These are phyloP conservation scores for Cliona cf. orientalis DNA, from an alignment of 37 sponge, comb jelly and placozoan genomes.

Conservation along the genomic window DNA sequence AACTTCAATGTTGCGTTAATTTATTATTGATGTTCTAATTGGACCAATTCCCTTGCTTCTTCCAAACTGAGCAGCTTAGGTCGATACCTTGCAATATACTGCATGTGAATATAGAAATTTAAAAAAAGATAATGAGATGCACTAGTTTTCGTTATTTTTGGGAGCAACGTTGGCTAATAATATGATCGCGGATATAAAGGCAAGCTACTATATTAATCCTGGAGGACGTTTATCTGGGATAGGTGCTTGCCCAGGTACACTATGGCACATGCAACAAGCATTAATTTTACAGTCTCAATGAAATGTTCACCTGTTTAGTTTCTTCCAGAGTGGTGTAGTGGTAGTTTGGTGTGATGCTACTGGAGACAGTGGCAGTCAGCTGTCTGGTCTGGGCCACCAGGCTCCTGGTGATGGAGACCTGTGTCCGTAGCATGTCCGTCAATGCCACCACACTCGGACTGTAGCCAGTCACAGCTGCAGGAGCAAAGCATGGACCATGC, in stretches of 20 bases:
- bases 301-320: slow-evolving; percentile 55
- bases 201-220: too few species aligned
- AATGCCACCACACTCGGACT: slow-evolving; percentile 44
- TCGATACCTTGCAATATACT: slow-evolving; percentile 48
- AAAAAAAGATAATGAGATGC: too few species aligned
- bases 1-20: too few species aligned
- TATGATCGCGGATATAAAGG: too few species aligned
- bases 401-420: slow-evolving; percentile 40
- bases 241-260: too few species aligned
- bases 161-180: too few species aligned
- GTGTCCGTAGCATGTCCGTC: slow-evolving; percentile 29
- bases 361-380: slow-evolving; percentile 1
- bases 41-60: slow-evolving; percentile 19
- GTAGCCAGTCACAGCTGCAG: slow-evolving; percentile 1
- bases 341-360: slow-evolving; percentile 17
- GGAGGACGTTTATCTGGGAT: too few species aligned
- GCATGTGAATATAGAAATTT: not conserved
- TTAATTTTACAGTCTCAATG: not conserved
- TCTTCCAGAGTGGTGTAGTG: slow-evolving; percentile 66
- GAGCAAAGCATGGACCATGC: too few species aligned
- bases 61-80: slow-evolving; percentile 37
- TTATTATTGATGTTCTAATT: too few species aligned
- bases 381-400: slow-evolving; percentile 7
- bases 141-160: too few species aligned
- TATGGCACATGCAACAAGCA: not conserved